A percentile compares a stretch with the other conserved stretches of the same genome.
These are phyloP conservation scores for Strigamia crassipes DNA, from an alignment of 2,888 invertebrate species.

Conservation along the genomic window DNA sequence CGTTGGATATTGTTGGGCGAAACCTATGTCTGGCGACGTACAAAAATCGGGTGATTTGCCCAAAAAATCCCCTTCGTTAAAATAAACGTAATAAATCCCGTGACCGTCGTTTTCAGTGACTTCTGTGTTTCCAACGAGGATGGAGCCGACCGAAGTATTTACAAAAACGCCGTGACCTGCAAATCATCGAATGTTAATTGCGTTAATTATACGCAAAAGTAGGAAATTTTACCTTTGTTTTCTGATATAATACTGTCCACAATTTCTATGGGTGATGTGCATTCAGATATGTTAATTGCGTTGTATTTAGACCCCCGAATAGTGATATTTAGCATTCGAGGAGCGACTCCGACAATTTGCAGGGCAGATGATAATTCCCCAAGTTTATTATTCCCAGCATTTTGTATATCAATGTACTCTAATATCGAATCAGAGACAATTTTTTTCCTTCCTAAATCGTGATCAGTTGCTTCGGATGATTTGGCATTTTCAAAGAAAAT, in stretches of 20 bases:
- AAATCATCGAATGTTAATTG: not conserved
- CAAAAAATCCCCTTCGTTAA: conserved; percentile 72
- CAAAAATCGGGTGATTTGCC: conserved; percentile 78
- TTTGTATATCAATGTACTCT: conserved; percentile 76
- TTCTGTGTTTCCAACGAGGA: conserved; percentile 75
- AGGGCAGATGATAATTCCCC: conserved; percentile 69
- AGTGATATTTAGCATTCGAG: conserved; percentile 80
- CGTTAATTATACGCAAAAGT: not conserved
- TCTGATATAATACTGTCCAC: conserved; percentile 28
- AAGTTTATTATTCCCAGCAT: conserved; percentile 85
- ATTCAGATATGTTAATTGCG: conserved; percentile 71
- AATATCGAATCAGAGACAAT: conserved; percentile 76
- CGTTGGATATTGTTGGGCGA: conserved; percentile 85
- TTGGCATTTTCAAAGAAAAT: conserved; percentile 77
- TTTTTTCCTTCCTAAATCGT: conserved; percentile 54
- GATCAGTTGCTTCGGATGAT: conserved; percentile 57
- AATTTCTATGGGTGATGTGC: not conserved
- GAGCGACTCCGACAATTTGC: conserved; percentile 86
- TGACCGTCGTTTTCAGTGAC: conserved; percentile 87
- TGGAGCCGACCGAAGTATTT: conserved; percentile 83
- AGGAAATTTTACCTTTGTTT: not conserved
- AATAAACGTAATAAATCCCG: conserved; percentile 83
- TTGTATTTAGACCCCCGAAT: conserved; percentile 89
- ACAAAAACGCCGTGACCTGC: conserved; percentile 83
- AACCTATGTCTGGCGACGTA: conserved; percentile 74